Percentiles rank a stretch among this genome's conserved stretches.
These are phyloP conservation scores for Spermophilus dauricus DNA, from an alignment of 2,113 vertebrate genomes.

Conservation along the genomic window DNA sequence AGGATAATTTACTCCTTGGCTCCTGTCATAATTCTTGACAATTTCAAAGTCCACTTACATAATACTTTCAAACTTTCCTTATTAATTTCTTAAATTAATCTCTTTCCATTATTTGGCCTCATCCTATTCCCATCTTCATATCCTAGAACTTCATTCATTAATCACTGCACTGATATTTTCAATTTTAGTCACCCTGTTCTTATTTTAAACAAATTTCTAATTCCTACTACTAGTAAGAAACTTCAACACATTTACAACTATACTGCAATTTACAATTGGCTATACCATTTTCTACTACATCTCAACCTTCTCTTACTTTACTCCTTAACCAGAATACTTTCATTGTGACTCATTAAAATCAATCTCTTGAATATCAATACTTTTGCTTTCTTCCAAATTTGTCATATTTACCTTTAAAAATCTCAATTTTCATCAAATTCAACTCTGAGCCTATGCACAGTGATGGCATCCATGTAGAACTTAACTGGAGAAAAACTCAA, in stretches of 20 bases:
- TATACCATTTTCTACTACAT: neutral
- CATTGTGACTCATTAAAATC: neutral
- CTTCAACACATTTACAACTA: neutral
- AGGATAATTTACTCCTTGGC: neutral
- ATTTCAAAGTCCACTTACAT: neutral
- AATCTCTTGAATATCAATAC: neutral
- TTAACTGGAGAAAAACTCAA: neutral
- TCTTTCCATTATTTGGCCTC: neutral
- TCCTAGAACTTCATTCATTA: neutral
- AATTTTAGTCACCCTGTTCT: neutral
- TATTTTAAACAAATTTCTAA: constrained; percentile 17
- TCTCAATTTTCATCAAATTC: neutral
- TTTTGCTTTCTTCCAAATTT: neutral
- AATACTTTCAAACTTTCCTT: neutral
- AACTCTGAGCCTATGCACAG: neutral
- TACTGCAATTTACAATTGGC: neutral
- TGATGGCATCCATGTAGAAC: neutral
- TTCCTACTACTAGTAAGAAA: neutral
- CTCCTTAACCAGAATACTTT: neutral
- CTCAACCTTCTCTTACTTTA: neutral
- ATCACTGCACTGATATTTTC: neutral
- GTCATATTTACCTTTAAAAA: neutral
- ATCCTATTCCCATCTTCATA: neutral
- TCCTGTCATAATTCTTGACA: neutral
- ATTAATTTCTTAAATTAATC: neutral